A percentile compares a stretch with the other conserved stretches of the same genome.
Conservation (phyloP, 2,797 vertebrate species). For the Lagocephalus sceleratus region DNA sequence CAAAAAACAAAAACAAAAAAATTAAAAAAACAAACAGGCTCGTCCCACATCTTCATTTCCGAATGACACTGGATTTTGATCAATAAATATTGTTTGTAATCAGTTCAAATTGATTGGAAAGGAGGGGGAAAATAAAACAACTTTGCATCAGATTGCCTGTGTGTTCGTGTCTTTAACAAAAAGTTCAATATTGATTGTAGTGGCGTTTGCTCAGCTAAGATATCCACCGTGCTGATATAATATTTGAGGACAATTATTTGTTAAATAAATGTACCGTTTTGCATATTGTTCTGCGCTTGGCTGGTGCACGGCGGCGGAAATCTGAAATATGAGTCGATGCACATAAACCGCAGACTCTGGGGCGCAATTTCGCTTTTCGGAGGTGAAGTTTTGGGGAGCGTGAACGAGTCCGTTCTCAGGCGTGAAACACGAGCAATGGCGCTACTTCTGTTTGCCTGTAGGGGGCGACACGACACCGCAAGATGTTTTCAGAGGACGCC, state of each 20-base stretch:
- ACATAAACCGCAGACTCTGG: too few species aligned
- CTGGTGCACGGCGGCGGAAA: not conserved
- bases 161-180: conserved; percentile 37
- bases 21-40: conserved; percentile 41
- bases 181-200: not conserved
- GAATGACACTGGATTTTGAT: conserved; percentile 80
- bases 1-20: conserved; percentile 21
- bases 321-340: not conserved
- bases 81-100: conserved; percentile 56
- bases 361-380: too few species aligned
- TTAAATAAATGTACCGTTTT: not conserved
- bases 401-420: too few species aligned
- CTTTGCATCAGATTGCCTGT: conserved; percentile 70
- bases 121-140: conserved; percentile 68
- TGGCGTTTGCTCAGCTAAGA: not conserved
- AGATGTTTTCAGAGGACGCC: conserved; percentile 1
- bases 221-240: not conserved
- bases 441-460: conserved; percentile 28
- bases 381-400: too few species aligned
- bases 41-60: conserved; percentile 58
- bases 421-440: too few species aligned
- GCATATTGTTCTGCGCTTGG: conserved; percentile 5
- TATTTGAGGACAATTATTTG: too few species aligned
- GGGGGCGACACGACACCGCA: conserved; percentile 60
- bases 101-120: conserved; percentile 66